These are phyloP conservation scores for Ploceus nigricollis DNA, from an alignment of 2,113 vertebrate genomes.

Conservation along the genomic window DNA sequence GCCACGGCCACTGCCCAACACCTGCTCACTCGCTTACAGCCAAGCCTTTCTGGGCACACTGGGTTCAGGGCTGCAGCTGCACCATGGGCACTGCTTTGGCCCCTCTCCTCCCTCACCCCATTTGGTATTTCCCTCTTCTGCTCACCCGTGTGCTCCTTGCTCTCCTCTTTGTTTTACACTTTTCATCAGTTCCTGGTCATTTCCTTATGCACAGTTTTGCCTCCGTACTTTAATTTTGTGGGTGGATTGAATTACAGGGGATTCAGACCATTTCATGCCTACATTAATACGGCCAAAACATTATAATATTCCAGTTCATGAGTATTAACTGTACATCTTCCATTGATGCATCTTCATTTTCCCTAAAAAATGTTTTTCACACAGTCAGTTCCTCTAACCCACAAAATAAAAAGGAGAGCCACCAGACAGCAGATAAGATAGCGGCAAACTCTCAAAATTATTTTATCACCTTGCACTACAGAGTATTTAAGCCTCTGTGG, in stretches of 20 bases:
- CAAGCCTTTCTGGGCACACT: fast-evolving
- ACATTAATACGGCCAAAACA: not conserved
- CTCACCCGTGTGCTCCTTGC: fast-evolving
- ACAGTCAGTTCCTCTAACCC: not conserved
- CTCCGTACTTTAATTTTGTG: not conserved
- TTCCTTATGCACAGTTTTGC: not conserved
- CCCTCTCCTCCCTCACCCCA: not conserved
- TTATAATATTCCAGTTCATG: not conserved
- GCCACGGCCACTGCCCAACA: fast-evolving
- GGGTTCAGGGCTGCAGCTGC: fast-evolving
- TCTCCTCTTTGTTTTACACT: not conserved
- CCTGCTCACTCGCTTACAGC: fast-evolving
- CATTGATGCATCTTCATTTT: not conserved
- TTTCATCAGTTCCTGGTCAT: not conserved
- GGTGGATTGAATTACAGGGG: not conserved
- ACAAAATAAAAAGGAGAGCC: not conserved
- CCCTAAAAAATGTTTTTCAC: not conserved
- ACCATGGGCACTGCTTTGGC: not conserved
- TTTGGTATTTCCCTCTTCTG: not conserved
- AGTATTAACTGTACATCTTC: not conserved
- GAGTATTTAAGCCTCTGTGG: not conserved
- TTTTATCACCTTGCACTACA: not conserved
- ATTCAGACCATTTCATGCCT: not conserved
- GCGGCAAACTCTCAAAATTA: not conserved
- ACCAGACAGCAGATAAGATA: not conserved